Evolutionary conservation across 1,140 invertebrate species (phyloP).

Genomic region (Leptestheria dahalacensis): DNA sequence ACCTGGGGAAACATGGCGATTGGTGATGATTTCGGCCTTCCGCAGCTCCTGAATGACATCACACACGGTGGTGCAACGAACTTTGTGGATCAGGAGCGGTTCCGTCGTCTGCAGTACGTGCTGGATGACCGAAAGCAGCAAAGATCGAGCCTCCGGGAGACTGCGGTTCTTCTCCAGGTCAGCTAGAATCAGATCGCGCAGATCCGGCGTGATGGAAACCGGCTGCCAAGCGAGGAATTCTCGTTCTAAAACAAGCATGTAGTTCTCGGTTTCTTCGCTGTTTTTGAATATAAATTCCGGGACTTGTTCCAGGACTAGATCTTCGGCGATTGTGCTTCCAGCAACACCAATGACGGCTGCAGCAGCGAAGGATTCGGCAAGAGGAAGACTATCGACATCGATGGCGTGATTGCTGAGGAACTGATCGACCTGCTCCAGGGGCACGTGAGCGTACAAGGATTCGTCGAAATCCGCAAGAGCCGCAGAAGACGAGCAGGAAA

Average conservation of each 20-base stretch:
- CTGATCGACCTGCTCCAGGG: neutral
- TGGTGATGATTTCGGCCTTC: neutral
- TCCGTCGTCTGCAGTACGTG: slow-evolving; percentile 1
- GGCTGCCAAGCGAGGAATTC: slow-evolving; percentile 4
- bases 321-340: slow-evolving; percentile 6
- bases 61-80: neutral
- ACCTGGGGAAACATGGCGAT: neutral
- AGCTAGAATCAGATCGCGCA: slow-evolving; percentile 3
- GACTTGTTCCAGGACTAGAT: neutral
- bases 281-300: slow-evolving; percentile 7
- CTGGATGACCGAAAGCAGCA: slow-evolving; percentile 2
- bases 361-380: slow-evolving; percentile 1
- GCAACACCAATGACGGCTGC: neutral
- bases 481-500: neutral
- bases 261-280: neutral
- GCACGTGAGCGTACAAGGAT: neutral
- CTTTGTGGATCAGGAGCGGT: neutral
- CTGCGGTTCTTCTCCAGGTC: slow-evolving; percentile 5
- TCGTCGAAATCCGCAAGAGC: slow-evolving; percentile 4
- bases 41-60: neutral
- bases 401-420: slow-evolving; percentile 1
- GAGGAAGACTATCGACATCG: neutral
- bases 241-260: neutral
- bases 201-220: neutral
- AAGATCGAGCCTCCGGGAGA: neutral